Base-by-base conservation (phyloP, 1,140 invertebrate species). In the Cydia fagiglandana region DNA sequence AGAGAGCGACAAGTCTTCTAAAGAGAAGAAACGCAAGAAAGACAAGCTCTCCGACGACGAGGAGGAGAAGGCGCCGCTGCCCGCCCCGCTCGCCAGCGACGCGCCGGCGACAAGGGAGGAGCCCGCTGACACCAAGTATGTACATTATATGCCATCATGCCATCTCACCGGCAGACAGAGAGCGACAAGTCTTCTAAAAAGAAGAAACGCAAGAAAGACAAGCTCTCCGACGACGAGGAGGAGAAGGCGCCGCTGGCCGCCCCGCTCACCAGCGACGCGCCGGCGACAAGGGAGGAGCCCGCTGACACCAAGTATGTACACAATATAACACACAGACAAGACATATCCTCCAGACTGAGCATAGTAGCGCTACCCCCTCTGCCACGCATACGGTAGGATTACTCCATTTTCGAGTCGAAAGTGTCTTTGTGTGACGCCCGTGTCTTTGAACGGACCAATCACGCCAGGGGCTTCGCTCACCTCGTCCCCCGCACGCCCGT, bases 181-280 rank as follows among this genome's bases (percentile, higher is more conserved):
- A 84, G 82, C 50, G 90, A 94, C 64, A 93, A 94, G 76, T 75
- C 87, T 1, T 84, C 91, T 9, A 95, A 96, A 84, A 93, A 95
- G 82, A 96, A 96, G 90, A 96, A 97, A 86, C 96, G 96, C 79
- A 96, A 96, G 93, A 97, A 96, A 91, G 96, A 96, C 17, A 96
- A 96, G 82, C 94, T 95, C 80, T 96, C 95, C 1, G 96, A 96
- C 85, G 95, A 94, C 15, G 96, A 97, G 84, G 88, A 91, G 2
- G 93, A 95, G 66, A 93, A 85, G 78, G 79, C 86, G 82, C 84
- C 86, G 15, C 81, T 85, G n/a, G 45, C 41, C 15, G 70, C 79
- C 20, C 73, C 66, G 28, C 77, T 78, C 68, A 74, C 78, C 24
- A 17, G 2, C 5, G 73, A 76, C 12, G 73, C 41, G 17, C 73